These are phyloP conservation scores for Euura saliciscinereae DNA, from an alignment of 1,140 invertebrate genomes.

Conservation along the genomic window DNA sequence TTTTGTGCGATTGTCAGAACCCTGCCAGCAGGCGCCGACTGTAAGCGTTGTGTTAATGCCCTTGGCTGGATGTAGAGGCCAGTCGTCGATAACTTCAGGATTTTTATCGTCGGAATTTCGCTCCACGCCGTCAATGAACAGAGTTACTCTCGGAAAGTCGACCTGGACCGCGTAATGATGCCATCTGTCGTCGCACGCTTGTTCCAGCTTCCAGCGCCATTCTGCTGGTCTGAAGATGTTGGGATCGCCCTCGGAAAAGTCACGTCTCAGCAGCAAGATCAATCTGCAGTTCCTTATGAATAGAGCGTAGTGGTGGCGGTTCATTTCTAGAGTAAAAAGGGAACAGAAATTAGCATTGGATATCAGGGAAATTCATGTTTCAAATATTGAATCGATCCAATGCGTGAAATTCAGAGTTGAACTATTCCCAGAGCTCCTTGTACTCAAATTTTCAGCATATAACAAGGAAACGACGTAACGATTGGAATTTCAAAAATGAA, in stretches of 20 bases:
- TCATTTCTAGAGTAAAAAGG: slow-evolving; percentile 80
- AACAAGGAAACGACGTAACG: too few relatives aligned
- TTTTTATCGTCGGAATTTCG: slow-evolving; percentile 81
- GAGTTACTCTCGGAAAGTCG: slow-evolving; percentile 84
- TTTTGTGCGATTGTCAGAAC: slow-evolving; percentile 86
- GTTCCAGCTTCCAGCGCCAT: slow-evolving; percentile 92
- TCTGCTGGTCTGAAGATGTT: slow-evolving; percentile 97
- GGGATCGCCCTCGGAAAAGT: slow-evolving; percentile 90
- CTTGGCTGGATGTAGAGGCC: slow-evolving; percentile 96
- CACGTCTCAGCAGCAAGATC: slow-evolving; percentile 89
- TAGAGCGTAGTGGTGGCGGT: slow-evolving; percentile 96
- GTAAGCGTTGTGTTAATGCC: slow-evolving; percentile 92
- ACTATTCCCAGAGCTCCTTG: background rate
- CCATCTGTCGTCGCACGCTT: slow-evolving; percentile 98
- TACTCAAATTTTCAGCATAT: too few relatives aligned
- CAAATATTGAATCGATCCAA: background rate
- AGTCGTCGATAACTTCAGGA: slow-evolving; percentile 98
- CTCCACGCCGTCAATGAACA: slow-evolving; percentile 89
- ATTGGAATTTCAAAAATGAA: background rate
- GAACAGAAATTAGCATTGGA: background rate
- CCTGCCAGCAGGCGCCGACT: slow-evolving; percentile 98
- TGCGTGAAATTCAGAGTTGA: background rate
- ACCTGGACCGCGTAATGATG: slow-evolving; percentile 97
- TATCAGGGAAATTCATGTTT: background rate
- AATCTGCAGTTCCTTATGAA: slow-evolving; percentile 96